A percentile compares a stretch with the other conserved stretches of the same genome.
phyloP scores from a whole-genome alignment of 1,140 invertebrate species.

The Zaprionus vittiger region DNA sequence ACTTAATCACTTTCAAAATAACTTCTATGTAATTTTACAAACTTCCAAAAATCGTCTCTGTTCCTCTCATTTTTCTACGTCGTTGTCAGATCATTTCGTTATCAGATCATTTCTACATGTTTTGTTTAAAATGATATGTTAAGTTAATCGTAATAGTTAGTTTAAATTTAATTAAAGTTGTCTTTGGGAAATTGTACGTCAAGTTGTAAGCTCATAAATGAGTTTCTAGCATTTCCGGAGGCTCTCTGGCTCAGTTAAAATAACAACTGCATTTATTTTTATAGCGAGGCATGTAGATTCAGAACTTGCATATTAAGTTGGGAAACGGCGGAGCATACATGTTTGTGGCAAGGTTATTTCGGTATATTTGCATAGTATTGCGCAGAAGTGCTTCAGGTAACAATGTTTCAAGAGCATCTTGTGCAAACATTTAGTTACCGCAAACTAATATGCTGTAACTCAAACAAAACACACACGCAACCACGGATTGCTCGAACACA shows the following conservation, averaged over 20 bases:
- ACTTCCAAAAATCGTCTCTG: too few relatives aligned
- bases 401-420: conserved; percentile 6
- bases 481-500: background rate
- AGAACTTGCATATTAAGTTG: background rate
- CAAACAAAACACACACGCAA: background rate
- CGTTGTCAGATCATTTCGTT: too few relatives aligned
- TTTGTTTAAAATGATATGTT: too few relatives aligned
- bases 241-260: background rate
- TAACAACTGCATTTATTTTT: background rate
- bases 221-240: too few relatives aligned
- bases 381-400: background rate
- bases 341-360: conserved; percentile 2
- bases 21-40: too few relatives aligned
- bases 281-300: background rate
- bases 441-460: conserved; percentile 3
- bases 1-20: too few relatives aligned
- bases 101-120: too few relatives aligned
- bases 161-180: background rate
- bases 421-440: conserved; percentile 17
- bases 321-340: background rate
- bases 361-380: background rate
- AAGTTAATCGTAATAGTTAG: too few relatives aligned
- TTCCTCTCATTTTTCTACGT: too few relatives aligned
- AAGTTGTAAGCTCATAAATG: too few relatives aligned
- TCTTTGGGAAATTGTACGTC: background rate